phyloP scores from a whole-genome alignment of 1,140 invertebrate genomes.

The Listronotus oregonensis region DNA sequence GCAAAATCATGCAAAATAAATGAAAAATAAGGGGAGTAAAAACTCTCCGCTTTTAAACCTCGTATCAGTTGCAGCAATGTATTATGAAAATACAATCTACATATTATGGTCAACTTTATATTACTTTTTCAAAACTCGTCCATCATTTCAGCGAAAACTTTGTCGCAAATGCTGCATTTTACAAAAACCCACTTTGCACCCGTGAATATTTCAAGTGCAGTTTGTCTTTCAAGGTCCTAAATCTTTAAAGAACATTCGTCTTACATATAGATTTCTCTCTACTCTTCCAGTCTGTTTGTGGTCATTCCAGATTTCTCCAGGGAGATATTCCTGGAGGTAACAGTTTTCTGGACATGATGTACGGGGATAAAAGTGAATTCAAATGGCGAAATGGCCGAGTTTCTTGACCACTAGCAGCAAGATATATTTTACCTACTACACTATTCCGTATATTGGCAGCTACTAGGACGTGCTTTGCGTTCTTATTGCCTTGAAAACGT shows the following conservation, averaged over 20 bases:
- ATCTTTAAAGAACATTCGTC: constrained; percentile 26
- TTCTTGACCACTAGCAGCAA: constrained; percentile 31
- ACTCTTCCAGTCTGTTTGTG: constrained; percentile 41
- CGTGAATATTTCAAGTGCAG: constrained; percentile 17
- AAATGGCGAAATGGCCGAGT: constrained; percentile 39
- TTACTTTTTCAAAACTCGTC: neutral
- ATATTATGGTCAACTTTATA: too few relatives aligned
- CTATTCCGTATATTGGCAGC: constrained; percentile 38
- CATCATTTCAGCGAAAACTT: constrained; percentile 2
- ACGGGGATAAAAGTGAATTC: constrained; percentile 46
- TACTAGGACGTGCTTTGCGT: constrained; percentile 27
- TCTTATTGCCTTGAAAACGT: constrained; percentile 10
- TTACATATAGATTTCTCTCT: constrained; percentile 26
- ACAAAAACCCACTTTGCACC: constrained; percentile 17
- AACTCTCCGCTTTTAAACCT: too few relatives aligned
- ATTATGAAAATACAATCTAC: neutral
- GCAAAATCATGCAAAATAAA: too few relatives aligned
- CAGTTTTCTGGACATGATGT: constrained; percentile 42
- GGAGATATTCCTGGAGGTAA: constrained; percentile 37
- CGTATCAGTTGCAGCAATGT: constrained; percentile 2
- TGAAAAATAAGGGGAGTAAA: too few relatives aligned
- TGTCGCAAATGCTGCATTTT: constrained; percentile 1
- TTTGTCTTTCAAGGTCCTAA: constrained; percentile 11
- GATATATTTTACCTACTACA: constrained; percentile 33
- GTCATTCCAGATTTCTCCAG: constrained; percentile 46